These are phyloP conservation scores for Chondrosia reniformis DNA, from an alignment of 37 sponge, comb jelly and placozoan genomes.

Conservation along the genomic window DNA sequence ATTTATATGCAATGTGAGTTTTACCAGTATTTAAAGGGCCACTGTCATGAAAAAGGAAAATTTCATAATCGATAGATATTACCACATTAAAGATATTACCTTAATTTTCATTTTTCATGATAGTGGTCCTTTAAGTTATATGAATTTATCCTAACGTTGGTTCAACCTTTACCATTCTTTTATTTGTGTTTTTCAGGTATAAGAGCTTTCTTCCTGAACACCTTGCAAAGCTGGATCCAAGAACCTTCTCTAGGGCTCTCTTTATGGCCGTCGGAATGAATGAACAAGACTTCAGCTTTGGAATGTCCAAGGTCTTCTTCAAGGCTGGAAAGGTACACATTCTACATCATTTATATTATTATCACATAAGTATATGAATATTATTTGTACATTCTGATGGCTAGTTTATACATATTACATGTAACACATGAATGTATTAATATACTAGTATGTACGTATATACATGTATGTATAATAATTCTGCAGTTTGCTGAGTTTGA, in stretches of 20 bases:
- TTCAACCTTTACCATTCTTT: no score
- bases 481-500: constrained; percentile 97
- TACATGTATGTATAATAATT: neutral
- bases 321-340: constrained; percentile 86
- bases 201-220: constrained; percentile 61
- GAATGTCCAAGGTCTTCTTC: constrained; percentile 94
- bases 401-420: neutral
- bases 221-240: constrained; percentile 75
- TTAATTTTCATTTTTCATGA: no score
- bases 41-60: neutral
- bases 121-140: no score
- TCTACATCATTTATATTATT: neutral
- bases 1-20: constrained; percentile 87
- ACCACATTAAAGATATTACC: no score
- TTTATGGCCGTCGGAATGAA: constrained; percentile 89
- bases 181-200: constrained; percentile 56
- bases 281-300: constrained; percentile 81
- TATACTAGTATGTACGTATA: neutral
- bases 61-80: no score
- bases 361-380: neutral
- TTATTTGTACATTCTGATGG: neutral
- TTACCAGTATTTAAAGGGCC: neutral
- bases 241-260: constrained; percentile 82
- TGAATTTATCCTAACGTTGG: no score
- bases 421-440: neutral